phyloP scores from a whole-genome alignment of 2,888 invertebrate genomes.

The Archips crataeganus region DNA sequence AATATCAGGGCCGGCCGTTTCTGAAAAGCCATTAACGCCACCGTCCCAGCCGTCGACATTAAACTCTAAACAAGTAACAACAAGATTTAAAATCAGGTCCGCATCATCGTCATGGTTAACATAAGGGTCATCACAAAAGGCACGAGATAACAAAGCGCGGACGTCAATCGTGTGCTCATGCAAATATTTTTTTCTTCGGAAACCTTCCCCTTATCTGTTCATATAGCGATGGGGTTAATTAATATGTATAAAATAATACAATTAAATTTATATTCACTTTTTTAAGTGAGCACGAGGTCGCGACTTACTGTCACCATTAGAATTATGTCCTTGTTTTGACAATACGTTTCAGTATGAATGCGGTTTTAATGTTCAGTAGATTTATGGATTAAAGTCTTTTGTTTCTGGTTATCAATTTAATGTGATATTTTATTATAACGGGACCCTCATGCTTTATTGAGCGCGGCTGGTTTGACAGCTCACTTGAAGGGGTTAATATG shows the following conservation, averaged over 20 bases:
- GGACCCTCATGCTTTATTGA: slow-evolving; percentile 74
- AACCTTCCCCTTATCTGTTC: slow-evolving; percentile 83
- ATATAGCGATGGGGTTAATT: slow-evolving; percentile 83
- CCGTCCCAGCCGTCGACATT: slow-evolving; percentile 54
- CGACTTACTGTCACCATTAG: slow-evolving; percentile 81
- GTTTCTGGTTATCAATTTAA: slow-evolving; percentile 77
- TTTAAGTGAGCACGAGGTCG: slow-evolving; percentile 80
- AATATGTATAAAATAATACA: slow-evolving; percentile 83
- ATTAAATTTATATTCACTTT: slow-evolving; percentile 80
- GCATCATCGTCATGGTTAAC: slow-evolving; percentile 69
- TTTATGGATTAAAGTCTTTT: slow-evolving; percentile 74
- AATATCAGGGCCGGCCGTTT: slow-evolving; percentile 69
- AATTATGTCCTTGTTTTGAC: slow-evolving; percentile 81
- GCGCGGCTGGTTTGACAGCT: slow-evolving; percentile 79
- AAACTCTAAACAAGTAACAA: slow-evolving; percentile 60
- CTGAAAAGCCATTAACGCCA: slow-evolving; percentile 63
- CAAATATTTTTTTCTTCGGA: slow-evolving; percentile 84
- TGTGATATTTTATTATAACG: slow-evolving; percentile 70
- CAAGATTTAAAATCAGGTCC: slow-evolving; percentile 62
- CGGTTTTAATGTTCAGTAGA: slow-evolving; percentile 72
- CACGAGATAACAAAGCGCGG: slow-evolving; percentile 83
- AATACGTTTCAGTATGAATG: slow-evolving; percentile 71
- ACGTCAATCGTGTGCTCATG: slow-evolving; percentile 86
- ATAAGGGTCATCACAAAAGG: slow-evolving; percentile 86
- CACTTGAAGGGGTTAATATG: slow-evolving; percentile 83